phyloP scores from a whole-genome alignment of 2,888 invertebrate species.

The Teleogryllus oceanicus region DNA sequence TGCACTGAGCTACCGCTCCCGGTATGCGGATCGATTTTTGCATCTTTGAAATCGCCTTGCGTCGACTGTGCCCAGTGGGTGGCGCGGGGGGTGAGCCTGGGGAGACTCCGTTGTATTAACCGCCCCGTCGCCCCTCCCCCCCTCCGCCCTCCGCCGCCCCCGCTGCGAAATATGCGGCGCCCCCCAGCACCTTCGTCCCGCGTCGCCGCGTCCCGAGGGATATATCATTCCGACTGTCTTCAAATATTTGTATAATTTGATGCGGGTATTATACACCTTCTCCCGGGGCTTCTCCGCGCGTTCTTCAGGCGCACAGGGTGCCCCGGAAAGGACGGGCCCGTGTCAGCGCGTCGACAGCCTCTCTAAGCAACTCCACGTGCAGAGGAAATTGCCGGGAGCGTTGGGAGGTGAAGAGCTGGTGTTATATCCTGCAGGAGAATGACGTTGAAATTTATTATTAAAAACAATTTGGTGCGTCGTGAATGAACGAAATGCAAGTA shows the following conservation, averaged over 20 bases:
- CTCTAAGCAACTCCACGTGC: no score
- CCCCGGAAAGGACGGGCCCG: not conserved
- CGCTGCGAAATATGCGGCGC: not conserved
- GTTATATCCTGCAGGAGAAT: no score
- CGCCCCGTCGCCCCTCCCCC: not conserved
- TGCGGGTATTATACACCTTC: constrained; percentile 4
- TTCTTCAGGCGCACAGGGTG: not conserved
- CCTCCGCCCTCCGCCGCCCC: not conserved
- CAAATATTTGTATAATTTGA: constrained; percentile 18
- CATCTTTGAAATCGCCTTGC: no score
- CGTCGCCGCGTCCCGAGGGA: not conserved
- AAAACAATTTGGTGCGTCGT: no score
- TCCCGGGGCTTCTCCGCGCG: not conserved
- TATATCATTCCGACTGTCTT: constrained; percentile 9
- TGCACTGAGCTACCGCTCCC: no score
- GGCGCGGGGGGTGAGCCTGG: not conserved
- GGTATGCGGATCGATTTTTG: no score
- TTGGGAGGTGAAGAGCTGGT: no score
- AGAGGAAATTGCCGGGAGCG: no score
- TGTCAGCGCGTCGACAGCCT: no score
- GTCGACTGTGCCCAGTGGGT: no score
- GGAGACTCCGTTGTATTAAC: not conserved
- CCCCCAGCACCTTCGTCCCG: not conserved
- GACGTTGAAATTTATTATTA: no score
- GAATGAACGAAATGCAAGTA: no score